A percentile compares a stretch with the other conserved stretches of the same genome.
phyloP scores from a whole-genome alignment of 1,140 invertebrate species.

The Melitaea cinxia region DNA sequence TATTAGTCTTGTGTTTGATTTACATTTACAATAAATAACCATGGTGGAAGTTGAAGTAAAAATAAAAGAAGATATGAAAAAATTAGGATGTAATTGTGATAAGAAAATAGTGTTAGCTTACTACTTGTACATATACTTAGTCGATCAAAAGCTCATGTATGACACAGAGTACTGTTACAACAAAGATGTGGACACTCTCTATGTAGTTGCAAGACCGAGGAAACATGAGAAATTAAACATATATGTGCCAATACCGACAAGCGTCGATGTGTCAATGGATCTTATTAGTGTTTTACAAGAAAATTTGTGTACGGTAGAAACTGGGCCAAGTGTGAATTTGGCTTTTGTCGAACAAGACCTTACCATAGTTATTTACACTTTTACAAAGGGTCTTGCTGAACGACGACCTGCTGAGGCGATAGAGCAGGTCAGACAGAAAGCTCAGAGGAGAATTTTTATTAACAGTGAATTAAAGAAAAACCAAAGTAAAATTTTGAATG shows the following conservation, averaged over 20 bases:
- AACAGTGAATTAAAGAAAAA: constrained; percentile 67
- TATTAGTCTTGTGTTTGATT: no score
- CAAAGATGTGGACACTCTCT: constrained; percentile 67
- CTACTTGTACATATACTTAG: constrained; percentile 65
- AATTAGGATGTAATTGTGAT: constrained; percentile 63
- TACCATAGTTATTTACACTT: constrained; percentile 67
- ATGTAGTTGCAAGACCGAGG: constrained; percentile 61
- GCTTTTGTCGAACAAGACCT: constrained; percentile 72
- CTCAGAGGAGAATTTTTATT: constrained; percentile 62
- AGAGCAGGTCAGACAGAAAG: constrained; percentile 41
- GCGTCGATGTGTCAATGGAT: constrained; percentile 55
- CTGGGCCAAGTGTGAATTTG: constrained; percentile 62
- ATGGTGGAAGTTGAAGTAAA: constrained; percentile 70
- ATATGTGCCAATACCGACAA: constrained; percentile 63
- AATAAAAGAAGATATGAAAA: constrained; percentile 72
- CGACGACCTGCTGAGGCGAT: constrained; percentile 47
- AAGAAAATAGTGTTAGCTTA: constrained; percentile 66
- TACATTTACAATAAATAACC: constrained; percentile 1
- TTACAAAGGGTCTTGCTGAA: constrained; percentile 64
- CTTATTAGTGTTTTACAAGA: constrained; percentile 64
- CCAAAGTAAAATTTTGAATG: constrained; percentile 59
- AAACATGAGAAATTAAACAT: constrained; percentile 70
- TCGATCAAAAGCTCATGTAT: constrained; percentile 73
- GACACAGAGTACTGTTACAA: constrained; percentile 77
- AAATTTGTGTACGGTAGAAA: constrained; percentile 73